Base-by-base conservation (phyloP, 2,113 vertebrate species). In the Tachuris rubrigastra region DNA sequence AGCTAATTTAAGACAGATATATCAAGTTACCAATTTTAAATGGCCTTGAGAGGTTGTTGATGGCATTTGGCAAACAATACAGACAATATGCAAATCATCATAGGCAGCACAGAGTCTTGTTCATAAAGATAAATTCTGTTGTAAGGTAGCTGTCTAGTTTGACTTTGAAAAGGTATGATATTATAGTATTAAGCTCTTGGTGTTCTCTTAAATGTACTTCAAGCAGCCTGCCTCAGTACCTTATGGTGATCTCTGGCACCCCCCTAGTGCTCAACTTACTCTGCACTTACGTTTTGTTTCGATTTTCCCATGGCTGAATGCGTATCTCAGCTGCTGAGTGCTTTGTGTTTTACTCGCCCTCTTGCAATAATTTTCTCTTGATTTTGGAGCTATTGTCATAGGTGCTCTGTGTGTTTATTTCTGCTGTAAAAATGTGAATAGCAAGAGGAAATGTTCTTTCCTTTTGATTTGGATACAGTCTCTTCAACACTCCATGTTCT, bases 1-100 rank as follows among this genome's bases (percentile, higher is more conserved):
- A 65, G 53, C 69, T 96, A 86, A 96, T 92, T 96, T 86, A 71
- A 83, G 82, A 89, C 71, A 96, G 41, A 88, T 87, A 89, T 5
- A 85, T 46, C 73, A 62, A 49, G 44, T 80, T 89, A 68, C 39
- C 22, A 21, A 69, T 84, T 94, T 87, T 90, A 94, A 97, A 71
- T 79, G 82, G 80, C 81, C 71, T 50, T 65, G 92, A 89, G 92
- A 96, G n/a, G 58, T 92, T 96, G 89, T 91, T 89, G 55, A 87
- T 93, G 79, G 90, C 74, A 73, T 93, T 96, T 96, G 93, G 94
- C 85, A 93, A 84, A 53, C 73, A 89, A 78, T 33, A 49, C 19
- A 87, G 68, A 77, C 18, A 41, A 37, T 22, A 84, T 49, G 87
- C 63, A 95, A 81, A 93, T 87, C 77, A 78, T 44, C 52, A 41